Percentiles rank a stretch among this genome's conserved stretches.
These are phyloP conservation scores for Atractosteus spatula DNA, from an alignment of 2,113 vertebrate genomes.

Conservation along the genomic window DNA sequence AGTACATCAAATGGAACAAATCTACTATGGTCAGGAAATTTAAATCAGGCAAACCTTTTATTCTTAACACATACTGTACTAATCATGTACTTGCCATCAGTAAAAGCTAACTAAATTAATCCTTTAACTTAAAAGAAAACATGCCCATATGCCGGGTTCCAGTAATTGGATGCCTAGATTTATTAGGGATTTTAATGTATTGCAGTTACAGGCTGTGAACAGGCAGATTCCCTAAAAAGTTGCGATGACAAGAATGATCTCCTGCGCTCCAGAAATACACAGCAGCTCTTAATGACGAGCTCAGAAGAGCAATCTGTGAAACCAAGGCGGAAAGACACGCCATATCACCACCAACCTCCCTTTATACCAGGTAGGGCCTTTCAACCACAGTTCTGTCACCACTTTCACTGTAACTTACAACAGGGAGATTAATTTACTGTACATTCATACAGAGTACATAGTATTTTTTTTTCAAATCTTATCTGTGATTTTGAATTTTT, in stretches of 20 bases:
- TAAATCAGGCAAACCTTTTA: no score
- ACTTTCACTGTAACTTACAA: not conserved
- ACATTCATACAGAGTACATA: not conserved
- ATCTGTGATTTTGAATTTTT: not conserved
- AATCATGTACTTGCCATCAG: no score
- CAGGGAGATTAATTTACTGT: not conserved
- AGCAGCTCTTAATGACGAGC: conserved; percentile 24
- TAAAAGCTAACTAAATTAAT: no score
- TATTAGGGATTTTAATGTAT: conserved; percentile 24
- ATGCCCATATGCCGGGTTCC: no score
- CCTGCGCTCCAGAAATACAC: conserved; percentile 18
- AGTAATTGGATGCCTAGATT: not conserved
- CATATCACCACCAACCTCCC: conserved; percentile 41
- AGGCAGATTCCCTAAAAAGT: conserved; percentile 25
- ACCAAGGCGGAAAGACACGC: conserved; percentile 30
- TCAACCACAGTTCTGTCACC: not conserved
- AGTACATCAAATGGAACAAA: no score
- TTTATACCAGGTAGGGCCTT: conserved; percentile 43
- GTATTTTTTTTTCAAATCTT: not conserved
- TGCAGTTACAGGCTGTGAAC: conserved; percentile 36
- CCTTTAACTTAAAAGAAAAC: not conserved
- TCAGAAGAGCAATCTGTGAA: conserved; percentile 22
- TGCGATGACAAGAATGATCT: conserved; percentile 20
- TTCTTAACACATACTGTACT: no score
- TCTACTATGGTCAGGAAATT: no score